These are phyloP conservation scores for Prenolepis imparis DNA, from an alignment of 2,888 invertebrate species.

Conservation along the genomic window DNA sequence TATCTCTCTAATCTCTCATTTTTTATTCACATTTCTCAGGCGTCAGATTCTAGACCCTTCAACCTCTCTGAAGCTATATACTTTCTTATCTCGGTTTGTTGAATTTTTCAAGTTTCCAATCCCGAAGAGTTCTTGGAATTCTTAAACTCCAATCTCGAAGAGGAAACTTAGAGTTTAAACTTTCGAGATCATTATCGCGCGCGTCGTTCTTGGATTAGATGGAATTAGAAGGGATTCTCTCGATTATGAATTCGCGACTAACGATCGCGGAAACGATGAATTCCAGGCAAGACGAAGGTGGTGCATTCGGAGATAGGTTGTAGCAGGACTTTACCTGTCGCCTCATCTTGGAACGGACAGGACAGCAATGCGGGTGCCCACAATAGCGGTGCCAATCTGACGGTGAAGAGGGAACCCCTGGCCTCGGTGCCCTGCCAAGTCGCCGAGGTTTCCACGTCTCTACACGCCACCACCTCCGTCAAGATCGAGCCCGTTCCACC, in stretches of 20 bases:
- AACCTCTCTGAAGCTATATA: too few relatives aligned
- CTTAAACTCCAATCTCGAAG: too few relatives aligned
- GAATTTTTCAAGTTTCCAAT: too few relatives aligned
- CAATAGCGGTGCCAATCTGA: constrained; percentile 86
- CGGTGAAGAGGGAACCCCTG: constrained; percentile 90
- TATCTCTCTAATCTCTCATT: background rate
- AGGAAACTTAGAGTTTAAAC: background rate
- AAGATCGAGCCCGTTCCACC: constrained; percentile 91
- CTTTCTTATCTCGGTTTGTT: too few relatives aligned
- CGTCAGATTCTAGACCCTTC: too few relatives aligned
- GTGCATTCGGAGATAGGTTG: constrained; percentile 88
- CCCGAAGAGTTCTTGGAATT: too few relatives aligned
- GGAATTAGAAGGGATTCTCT: background rate
- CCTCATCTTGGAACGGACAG: constrained; percentile 88
- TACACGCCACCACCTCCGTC: constrained; percentile 86
- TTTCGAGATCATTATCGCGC: background rate
- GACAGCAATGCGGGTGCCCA: constrained; percentile 75
- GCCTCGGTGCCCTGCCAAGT: constrained; percentile 88
- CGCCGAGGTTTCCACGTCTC: constrained; percentile 88
- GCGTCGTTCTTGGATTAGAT: background rate
- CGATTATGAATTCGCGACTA: background rate
- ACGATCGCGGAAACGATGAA: constrained; percentile 34
- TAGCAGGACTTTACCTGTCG: constrained; percentile 90
- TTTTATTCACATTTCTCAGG: background rate
- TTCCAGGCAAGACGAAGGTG: constrained; percentile 82